phyloP scores from a whole-genome alignment of 2,113 vertebrate genomes.

The Gymnogyps californianus region DNA sequence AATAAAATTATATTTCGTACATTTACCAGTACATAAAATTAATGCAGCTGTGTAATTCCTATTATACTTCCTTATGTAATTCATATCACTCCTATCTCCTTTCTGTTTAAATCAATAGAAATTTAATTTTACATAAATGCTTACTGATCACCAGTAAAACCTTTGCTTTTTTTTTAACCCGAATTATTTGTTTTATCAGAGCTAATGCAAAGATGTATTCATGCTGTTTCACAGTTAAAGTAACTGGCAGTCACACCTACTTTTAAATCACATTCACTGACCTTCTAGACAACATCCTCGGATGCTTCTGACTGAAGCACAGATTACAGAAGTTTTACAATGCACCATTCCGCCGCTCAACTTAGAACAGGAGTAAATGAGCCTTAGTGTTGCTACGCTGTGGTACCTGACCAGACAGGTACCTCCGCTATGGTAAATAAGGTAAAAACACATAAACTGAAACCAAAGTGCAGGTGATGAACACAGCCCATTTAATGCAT shows the following conservation, averaged over 20 bases:
- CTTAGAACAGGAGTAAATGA: background rate
- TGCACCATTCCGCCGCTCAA: background rate
- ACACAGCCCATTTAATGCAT: background rate
- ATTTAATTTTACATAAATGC: constrained; percentile 45
- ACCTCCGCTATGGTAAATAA: background rate
- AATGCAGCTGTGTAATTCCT: constrained; percentile 47
- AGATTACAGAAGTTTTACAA: background rate
- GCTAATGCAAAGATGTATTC: background rate
- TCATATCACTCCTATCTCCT: background rate
- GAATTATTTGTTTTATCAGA: constrained; percentile 30
- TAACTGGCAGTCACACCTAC: background rate
- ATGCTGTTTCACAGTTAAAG: background rate
- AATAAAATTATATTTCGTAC: constrained; percentile 20
- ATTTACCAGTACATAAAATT: constrained; percentile 50
- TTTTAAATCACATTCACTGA: background rate
- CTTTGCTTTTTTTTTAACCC: background rate
- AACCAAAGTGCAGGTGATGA: background rate
- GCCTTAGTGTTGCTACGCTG: background rate
- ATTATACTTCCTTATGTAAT: constrained; percentile 25
- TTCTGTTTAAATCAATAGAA: constrained; percentile 52
- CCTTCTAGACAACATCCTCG: background rate
- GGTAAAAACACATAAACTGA: background rate
- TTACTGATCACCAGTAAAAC: constrained; percentile 4
- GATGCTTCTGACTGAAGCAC: background rate
- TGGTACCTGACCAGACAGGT: background rate